Conservation (phyloP, 2,888 invertebrate species). For the Bombylius major region DNA sequence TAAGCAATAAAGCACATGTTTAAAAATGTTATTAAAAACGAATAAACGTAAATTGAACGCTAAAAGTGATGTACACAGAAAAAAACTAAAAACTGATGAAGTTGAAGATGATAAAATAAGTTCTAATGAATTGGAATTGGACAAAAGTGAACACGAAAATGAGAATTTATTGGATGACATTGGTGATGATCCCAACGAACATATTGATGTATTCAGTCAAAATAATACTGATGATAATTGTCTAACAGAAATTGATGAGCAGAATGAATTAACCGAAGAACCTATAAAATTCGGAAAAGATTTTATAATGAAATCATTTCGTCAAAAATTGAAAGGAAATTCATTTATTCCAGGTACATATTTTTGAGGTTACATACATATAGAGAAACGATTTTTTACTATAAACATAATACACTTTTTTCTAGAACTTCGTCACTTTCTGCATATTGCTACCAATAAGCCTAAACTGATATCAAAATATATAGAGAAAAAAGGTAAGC, state of each 20-base stretch:
- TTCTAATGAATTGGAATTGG: too few relatives aligned
- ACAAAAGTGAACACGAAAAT: too few relatives aligned
- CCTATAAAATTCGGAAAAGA: conserved; percentile 25
- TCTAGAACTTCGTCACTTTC: conserved; percentile 49
- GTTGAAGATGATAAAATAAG: too few relatives aligned
- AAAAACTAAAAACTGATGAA: background rate
- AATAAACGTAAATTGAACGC: background rate
- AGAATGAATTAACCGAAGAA: conserved; percentile 21
- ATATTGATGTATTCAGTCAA: background rate
- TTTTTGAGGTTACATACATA: background rate
- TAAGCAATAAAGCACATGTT: too few relatives aligned
- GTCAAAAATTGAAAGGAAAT: conserved; percentile 41
- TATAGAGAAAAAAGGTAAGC: conserved; percentile 54
- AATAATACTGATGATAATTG: background rate
- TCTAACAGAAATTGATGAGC: conserved; percentile 9
- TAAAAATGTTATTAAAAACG: too few relatives aligned
- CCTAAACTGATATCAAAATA: conserved; percentile 48
- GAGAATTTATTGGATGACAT: too few relatives aligned
- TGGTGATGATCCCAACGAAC: too few relatives aligned
- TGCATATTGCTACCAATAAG: conserved; percentile 43
- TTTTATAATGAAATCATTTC: conserved; percentile 48
- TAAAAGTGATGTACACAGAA: background rate
- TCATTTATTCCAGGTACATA: conserved; percentile 46
- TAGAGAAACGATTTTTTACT: background rate
- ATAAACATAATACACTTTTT: conserved; percentile 13